These are phyloP conservation scores for Drosophila robusta DNA, from an alignment of 2,888 invertebrate species.

Conservation along the genomic window DNA sequence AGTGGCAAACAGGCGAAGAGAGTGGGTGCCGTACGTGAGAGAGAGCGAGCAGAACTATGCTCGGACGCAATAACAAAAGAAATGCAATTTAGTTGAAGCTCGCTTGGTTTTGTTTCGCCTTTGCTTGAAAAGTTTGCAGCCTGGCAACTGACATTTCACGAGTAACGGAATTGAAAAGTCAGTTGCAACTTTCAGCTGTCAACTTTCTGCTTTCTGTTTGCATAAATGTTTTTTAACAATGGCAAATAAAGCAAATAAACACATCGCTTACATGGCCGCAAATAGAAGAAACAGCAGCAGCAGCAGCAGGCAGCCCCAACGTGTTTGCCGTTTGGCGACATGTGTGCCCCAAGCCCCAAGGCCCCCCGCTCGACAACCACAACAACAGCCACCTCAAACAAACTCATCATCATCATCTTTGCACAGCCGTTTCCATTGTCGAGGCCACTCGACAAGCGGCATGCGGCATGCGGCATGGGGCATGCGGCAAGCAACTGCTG, in stretches of 20 bases:
- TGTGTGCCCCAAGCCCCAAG: constrained; percentile 47
- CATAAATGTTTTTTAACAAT: constrained; percentile 52
- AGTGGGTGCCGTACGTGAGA: neutral
- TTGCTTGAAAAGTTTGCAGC: constrained; percentile 30
- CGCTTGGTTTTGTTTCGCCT: constrained; percentile 3
- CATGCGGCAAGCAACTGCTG: constrained; percentile 25
- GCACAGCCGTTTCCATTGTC: constrained; percentile 59
- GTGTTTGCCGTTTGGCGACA: constrained; percentile 66
- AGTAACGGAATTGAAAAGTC: constrained; percentile 59
- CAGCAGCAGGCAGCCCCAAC: constrained; percentile 9
- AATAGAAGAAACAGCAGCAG: neutral
- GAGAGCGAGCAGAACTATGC: constrained; percentile 41
- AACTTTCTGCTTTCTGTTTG: constrained; percentile 32
- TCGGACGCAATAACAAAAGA: constrained; percentile 22
- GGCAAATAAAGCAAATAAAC: constrained; percentile 75
- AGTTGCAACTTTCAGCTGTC: constrained; percentile 49
- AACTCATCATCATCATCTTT: constrained; percentile 50
- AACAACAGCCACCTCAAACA: constrained; percentile 47
- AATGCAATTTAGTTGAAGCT: constrained; percentile 56
- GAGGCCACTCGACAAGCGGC: constrained; percentile 45
- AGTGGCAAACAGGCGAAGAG: constrained; percentile 23
- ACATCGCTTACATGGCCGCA: constrained; percentile 60
- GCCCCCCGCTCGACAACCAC: constrained; percentile 14
- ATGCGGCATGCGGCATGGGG: neutral
- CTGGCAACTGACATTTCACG: constrained; percentile 59